phyloP scores from a whole-genome alignment of 2,113 vertebrate genomes.

The Platysternon megacephalum region DNA sequence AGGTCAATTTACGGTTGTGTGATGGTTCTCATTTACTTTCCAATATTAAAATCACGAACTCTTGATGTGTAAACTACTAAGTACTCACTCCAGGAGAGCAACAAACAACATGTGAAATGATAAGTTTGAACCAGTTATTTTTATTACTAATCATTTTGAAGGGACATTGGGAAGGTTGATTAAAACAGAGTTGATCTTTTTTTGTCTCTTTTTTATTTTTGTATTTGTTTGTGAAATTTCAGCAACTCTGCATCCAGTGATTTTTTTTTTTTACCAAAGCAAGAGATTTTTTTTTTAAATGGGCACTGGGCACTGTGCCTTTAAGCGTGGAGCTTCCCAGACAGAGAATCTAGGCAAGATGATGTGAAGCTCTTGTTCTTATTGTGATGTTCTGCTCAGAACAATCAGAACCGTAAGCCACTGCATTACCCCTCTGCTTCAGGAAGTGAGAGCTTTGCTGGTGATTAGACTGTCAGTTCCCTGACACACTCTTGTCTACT shows the following conservation, averaged over 20 bases:
- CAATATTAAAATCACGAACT: neutral
- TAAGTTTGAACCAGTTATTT: neutral
- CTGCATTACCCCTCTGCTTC: no score
- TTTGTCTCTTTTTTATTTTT: neutral
- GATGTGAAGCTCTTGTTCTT: no score
- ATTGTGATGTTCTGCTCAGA: no score
- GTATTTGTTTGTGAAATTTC: neutral
- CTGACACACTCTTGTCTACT: no score
- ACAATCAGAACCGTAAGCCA: no score
- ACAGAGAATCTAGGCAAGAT: no score
- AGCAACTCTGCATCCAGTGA: neutral
- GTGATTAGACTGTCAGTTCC: no score
- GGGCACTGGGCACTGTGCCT: no score
- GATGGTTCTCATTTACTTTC: neutral
- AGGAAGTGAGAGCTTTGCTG: no score
- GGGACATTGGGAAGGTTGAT: neutral
- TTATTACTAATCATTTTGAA: neutral
- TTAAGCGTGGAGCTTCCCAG: no score
- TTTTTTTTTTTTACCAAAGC: no score
- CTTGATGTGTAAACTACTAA: neutral
- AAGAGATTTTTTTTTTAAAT: no score
- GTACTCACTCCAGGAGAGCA: neutral
- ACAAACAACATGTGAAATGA: neutral
- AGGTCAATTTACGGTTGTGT: neutral
- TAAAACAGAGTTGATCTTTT: neutral